Base-by-base conservation (phyloP, 1,140 invertebrate genomes). In the Penaeus vannamei region DNA sequence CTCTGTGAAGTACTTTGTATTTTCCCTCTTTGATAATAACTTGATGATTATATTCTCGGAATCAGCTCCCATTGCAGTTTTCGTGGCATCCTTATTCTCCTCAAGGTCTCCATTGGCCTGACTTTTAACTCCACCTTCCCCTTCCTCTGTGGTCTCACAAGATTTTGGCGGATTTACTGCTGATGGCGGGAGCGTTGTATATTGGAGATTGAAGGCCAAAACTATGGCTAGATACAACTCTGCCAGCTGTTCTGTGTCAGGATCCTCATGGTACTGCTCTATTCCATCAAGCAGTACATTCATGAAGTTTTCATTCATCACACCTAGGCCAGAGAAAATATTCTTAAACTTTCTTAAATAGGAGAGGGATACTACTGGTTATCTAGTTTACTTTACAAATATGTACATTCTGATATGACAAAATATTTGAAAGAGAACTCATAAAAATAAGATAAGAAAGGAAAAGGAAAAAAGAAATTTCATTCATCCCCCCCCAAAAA, bases 151-250 rank as follows among this genome's bases (percentile, higher is more conserved):
- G 42, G 60, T 23, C 42, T 89, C 61, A 42, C 36, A n/a, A 64
- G 72, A n/a, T 69, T 29, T 19, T 42, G 53, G 46, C 0, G n/a
- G 36, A 26, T 23, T 20, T 0, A 22, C n/a, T 26, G 69, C 53
- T 53, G 80, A 23, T 26, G 79, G 89, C 46, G 59, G 93, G 26
- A 93, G 92, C 53, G 93, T 92, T 42, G 93, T 92, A 92, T 98
- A 97, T 92, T 98, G 97, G 26, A 98, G 94, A 94, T 98, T 98
- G 92, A 97, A 98, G 0, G 97, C 96, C 29, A 98, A 94, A 76
- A 98, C 94, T 29, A 98, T 93, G 86, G 96, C 96, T n/a, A 98
- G 94, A 92, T 98, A 97, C 86, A 96, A 93, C 92, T 98, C 97
- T 0, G 96, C 95, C 72, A 97, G 95, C 90, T 96, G 94, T 92